Percentiles rank a stretch among this genome's conserved stretches.
These are phyloP conservation scores for Blomia tropicalis DNA, from an alignment of 2,888 invertebrate species.

Conservation along the genomic window DNA sequence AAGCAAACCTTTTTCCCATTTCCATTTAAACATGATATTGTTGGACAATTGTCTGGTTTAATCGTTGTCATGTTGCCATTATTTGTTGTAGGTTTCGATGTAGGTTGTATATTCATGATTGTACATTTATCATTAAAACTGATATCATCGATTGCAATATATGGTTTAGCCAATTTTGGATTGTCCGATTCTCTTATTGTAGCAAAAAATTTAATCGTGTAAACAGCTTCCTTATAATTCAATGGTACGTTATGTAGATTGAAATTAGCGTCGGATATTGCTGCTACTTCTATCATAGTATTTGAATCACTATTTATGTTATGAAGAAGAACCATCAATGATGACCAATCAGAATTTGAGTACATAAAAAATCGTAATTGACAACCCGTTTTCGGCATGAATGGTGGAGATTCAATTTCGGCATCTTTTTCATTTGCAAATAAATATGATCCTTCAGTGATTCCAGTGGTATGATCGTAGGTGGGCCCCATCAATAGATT, in stretches of 20 bases:
- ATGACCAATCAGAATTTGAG: not conserved
- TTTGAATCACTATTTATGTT: not conserved
- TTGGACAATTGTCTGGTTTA: not conserved
- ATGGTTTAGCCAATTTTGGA: slow-evolving; percentile 8
- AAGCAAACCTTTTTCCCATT: slow-evolving; percentile 23
- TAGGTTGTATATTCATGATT: slow-evolving; percentile 24
- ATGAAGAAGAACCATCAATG: not conserved
- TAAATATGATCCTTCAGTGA: not conserved
- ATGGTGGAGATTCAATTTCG: not conserved
- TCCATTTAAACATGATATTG: not conserved
- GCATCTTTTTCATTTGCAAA: not conserved
- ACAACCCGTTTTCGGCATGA: not conserved
- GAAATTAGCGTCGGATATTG: not conserved
- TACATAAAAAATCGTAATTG: not conserved
- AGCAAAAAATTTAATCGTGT: not conserved
- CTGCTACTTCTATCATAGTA: not conserved
- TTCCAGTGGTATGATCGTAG: slow-evolving; percentile 27
- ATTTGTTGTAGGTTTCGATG: slow-evolving; percentile 21
- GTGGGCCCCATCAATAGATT: slow-evolving; percentile 26
- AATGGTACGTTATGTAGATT: not conserved
- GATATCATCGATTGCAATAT: slow-evolving; percentile 28
- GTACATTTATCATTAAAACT: slow-evolving; percentile 25
- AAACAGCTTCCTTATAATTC: not conserved
- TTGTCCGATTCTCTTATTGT: slow-evolving; percentile 21
- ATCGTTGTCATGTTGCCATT: not conserved